Evolutionary conservation across 92 coral and sea anemone species (phyloP).

Genomic region (Porites lobata): DNA sequence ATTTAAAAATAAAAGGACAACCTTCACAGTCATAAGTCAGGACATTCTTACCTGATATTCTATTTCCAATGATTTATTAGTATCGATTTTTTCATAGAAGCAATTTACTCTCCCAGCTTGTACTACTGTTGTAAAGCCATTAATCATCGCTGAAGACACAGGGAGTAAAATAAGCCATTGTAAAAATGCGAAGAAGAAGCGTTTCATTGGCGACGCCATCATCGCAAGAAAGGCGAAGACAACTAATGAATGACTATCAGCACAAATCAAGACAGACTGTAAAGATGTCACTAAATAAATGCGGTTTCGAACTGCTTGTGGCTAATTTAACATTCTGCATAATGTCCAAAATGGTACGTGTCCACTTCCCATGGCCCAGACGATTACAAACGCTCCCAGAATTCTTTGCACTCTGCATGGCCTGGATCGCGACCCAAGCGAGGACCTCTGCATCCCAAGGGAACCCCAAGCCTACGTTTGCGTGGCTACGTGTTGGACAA

Average conservation of each 20-base stretch:
- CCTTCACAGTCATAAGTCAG: background rate
- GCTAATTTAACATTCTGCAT: constrained; percentile 31
- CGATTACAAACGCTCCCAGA: constrained; percentile 32
- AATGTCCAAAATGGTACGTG: constrained; percentile 12
- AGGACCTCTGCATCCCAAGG: too few relatives aligned
- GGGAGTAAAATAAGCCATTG: constrained; percentile 46
- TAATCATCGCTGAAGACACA: constrained; percentile 58
- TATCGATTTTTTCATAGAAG: constrained; percentile 76
- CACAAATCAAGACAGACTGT: background rate
- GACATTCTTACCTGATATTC: constrained; percentile 80
- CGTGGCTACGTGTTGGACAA: too few relatives aligned
- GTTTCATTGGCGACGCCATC: constrained; percentile 11
- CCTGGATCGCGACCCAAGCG: too few relatives aligned
- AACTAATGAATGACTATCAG: background rate
- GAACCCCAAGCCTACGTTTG: too few relatives aligned
- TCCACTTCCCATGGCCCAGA: background rate
- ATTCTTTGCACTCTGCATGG: constrained; percentile 27
- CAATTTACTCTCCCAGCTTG: constrained; percentile 80
- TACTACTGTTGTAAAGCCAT: constrained; percentile 84
- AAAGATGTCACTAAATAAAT: background rate
- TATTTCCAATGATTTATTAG: constrained; percentile 74
- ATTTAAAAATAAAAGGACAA: background rate
- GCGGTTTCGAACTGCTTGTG: background rate
- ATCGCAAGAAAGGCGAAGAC: background rate
- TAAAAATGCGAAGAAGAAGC: constrained; percentile 2